Conservation (phyloP, 2,888 invertebrate genomes). For the Creontiades dilutus region DNA sequence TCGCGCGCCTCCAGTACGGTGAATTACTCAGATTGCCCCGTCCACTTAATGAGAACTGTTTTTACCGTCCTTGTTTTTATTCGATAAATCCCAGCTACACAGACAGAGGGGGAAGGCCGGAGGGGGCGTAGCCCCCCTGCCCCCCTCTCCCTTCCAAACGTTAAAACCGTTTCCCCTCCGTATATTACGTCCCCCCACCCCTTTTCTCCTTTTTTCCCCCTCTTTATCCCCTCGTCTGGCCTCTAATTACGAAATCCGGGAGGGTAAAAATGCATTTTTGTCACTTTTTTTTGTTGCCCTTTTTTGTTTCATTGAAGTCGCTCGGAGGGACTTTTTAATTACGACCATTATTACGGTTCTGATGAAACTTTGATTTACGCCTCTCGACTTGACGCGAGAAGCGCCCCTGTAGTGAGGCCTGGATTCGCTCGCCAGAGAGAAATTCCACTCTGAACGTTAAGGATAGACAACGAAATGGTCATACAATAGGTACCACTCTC, state of each 20-base stretch:
- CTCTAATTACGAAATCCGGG: constrained; percentile 42
- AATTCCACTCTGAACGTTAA: no score
- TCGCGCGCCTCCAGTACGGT: constrained; percentile 40
- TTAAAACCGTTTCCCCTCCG: constrained; percentile 18
- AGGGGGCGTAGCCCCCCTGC: not conserved
- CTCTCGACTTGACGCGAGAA: not conserved
- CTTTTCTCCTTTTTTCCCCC: not conserved
- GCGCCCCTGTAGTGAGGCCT: not conserved
- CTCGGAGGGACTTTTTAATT: constrained; percentile 14
- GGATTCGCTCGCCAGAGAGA: not conserved
- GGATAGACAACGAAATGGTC: no score
- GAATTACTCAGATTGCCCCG: constrained; percentile 68
- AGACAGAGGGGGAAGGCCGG: not conserved
- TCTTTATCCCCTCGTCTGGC: constrained; percentile 34
- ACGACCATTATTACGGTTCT: constrained; percentile 43
- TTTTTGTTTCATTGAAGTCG: constrained; percentile 1
- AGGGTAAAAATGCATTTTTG: constrained; percentile 51
- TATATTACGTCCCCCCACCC: constrained; percentile 36
- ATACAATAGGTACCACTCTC: no score
- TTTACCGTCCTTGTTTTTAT: constrained; percentile 65
- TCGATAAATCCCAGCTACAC: constrained; percentile 60
- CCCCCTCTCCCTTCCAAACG: not conserved
- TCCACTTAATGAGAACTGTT: constrained; percentile 69
- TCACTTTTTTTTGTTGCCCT: not conserved
- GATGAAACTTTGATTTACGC: constrained; percentile 40